phyloP scores from a whole-genome alignment of 2,797 vertebrate genomes.

The Crocidura indochinensis region DNA sequence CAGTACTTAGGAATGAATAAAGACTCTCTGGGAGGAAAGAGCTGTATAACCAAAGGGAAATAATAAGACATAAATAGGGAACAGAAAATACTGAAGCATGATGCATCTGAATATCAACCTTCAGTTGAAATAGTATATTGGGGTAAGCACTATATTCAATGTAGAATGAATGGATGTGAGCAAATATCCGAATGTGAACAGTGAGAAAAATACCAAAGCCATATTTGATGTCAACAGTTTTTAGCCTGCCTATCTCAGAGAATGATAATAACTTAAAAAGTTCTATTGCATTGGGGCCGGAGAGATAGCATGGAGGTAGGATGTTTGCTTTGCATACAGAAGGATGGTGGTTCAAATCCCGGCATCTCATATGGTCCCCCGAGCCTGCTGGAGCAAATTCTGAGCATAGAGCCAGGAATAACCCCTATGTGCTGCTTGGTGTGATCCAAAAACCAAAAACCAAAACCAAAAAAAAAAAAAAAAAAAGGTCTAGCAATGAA shows the following conservation, averaged over 20 bases:
- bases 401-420: no score
- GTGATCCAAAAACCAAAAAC: no score
- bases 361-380: no score
- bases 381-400: no score
- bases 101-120: background rate
- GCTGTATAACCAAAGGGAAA: background rate
- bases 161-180: constrained; percentile 14
- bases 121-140: background rate
- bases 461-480: no score
- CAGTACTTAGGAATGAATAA: constrained; percentile 1
- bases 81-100: background rate
- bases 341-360: no score
- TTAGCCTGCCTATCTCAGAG: constrained; percentile 23
- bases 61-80: background rate
- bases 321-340: no score
- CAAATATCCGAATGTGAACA: background rate
- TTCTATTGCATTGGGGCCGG: no score
- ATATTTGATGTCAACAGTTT: constrained; percentile 30
- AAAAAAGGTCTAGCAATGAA: no score
- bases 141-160: background rate
- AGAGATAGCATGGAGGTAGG: no score
- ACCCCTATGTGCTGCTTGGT: no score
- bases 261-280: background rate
- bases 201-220: background rate
- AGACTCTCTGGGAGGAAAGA: background rate